A percentile compares a stretch with the other conserved stretches of the same genome.
phyloP scores from a whole-genome alignment of 2,797 vertebrate species.

The Hydrophis major region DNA sequence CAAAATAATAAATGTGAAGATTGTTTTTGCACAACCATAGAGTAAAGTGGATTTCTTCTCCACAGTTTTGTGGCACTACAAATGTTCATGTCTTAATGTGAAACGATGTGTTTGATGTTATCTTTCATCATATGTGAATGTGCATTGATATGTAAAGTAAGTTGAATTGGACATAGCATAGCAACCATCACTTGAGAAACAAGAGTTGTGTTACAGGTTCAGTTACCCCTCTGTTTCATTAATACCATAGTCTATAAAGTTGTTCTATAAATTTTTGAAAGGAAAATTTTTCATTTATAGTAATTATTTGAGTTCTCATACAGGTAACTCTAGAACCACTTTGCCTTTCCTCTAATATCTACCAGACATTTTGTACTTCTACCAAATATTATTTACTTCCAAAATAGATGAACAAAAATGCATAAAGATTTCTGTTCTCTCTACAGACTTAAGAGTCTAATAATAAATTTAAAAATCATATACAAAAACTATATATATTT shows the following conservation, averaged over 20 bases:
- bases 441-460: background rate
- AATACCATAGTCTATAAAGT: background rate
- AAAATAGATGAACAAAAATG: background rate
- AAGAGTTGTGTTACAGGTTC: background rate
- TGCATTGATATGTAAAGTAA: constrained; percentile 16
- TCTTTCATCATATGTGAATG: constrained; percentile 41
- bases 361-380: background rate
- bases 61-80: constrained; percentile 8
- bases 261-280: background rate
- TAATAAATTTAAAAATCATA: background rate
- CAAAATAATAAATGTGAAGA: constrained; percentile 49
- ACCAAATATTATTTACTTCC: background rate
- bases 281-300: background rate
- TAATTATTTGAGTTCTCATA: background rate
- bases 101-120: background rate
- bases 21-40: constrained; percentile 65
- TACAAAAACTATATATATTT: background rate
- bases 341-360: background rate
- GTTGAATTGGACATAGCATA: background rate
- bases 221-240: background rate
- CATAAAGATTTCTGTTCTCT: background rate
- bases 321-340: background rate
- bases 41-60: constrained; percentile 2
- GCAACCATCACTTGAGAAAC: background rate
- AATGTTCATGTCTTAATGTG: constrained; percentile 15